phyloP scores from a whole-genome alignment of 2,797 vertebrate species.

The Vireo griseus region DNA sequence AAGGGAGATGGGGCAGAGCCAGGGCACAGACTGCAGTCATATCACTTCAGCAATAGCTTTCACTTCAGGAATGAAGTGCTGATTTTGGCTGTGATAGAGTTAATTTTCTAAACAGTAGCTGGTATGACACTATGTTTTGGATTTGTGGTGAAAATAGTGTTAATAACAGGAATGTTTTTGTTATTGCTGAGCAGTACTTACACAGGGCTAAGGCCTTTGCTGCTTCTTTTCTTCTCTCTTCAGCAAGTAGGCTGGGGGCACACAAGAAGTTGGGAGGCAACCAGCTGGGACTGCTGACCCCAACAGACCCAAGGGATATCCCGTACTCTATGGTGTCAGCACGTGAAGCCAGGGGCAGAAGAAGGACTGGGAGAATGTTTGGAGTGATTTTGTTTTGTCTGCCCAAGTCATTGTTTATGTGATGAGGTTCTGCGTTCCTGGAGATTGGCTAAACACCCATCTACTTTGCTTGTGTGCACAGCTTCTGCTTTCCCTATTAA shows the following conservation, averaged over 20 bases:
- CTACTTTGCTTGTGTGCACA: neutral
- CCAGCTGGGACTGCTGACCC: neutral
- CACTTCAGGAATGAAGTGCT: neutral
- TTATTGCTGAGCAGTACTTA: neutral
- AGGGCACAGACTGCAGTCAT: fast-evolving
- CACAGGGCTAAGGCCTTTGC: neutral
- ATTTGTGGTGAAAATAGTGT: neutral
- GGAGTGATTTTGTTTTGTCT: neutral
- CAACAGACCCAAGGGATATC: neutral
- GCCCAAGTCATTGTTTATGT: fast-evolving
- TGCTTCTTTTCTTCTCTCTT: neutral
- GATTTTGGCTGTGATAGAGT: neutral
- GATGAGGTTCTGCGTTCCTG: neutral
- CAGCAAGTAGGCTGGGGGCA: neutral
- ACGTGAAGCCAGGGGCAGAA: neutral
- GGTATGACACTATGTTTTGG: neutral
- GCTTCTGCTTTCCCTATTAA: neutral
- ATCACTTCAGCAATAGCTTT: neutral
- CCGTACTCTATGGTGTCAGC: fast-evolving
- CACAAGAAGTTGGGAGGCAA: neutral
- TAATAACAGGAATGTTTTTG: neutral
- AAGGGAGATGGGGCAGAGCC: neutral
- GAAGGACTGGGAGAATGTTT: neutral
- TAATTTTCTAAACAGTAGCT: neutral
- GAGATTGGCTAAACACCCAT: neutral